Conservation (phyloP, 92 coral and sea anemone genomes). For the Umimayanthus chanpuru region DNA sequence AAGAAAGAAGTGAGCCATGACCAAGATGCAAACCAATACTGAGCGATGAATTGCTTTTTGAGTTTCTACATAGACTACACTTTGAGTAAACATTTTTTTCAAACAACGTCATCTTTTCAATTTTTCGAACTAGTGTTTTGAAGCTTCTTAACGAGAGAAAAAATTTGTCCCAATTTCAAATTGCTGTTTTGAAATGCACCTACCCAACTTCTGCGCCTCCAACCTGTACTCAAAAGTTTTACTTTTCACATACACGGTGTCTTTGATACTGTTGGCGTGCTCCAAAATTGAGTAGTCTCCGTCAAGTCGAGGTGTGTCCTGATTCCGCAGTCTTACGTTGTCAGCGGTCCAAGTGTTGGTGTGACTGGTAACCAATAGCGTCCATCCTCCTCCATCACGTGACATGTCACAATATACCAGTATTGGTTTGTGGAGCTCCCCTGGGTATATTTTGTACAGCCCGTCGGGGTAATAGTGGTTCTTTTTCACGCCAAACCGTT, state of each 20-base stretch:
- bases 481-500: conserved; percentile 30
- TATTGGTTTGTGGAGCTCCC: conserved; percentile 44
- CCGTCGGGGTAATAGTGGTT: conserved; percentile 65
- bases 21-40: no score
- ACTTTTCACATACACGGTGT: conserved; percentile 58
- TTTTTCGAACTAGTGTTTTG: no score
- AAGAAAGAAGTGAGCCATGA: no score
- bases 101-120: no score
- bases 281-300: conserved; percentile 71
- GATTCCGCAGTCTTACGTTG: conserved; percentile 60
- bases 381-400: conserved; percentile 94
- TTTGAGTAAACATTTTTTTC: no score
- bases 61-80: no score
- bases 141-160: no score
- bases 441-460: conserved; percentile 75
- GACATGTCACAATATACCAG: conserved; percentile 81
- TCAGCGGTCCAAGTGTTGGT: conserved; percentile 72
- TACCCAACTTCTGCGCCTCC: conserved; percentile 79
- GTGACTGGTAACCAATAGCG: conserved; percentile 83
- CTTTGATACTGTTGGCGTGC: conserved; percentile 71
- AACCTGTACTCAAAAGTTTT: conserved; percentile 66
- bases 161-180: no score
- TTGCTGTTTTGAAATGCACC: not conserved
- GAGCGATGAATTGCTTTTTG: no score
- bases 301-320: conserved; percentile 47